Evolutionary conservation across 2,797 vertebrate species (phyloP).

Genomic region (Enteromius treurensis): DNA sequence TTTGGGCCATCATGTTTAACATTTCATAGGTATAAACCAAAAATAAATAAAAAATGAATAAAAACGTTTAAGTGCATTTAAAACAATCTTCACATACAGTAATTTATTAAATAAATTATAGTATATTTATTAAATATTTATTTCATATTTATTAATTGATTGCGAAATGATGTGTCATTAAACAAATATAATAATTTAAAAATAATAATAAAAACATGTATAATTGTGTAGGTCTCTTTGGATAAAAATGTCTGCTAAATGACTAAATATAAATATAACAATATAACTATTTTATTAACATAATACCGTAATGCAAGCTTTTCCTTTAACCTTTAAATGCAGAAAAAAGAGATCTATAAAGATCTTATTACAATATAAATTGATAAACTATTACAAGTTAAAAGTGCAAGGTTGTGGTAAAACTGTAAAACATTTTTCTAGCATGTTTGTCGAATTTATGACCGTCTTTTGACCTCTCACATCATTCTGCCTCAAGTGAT

Average conservation of each 20-base stretch:
- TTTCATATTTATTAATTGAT: background rate
- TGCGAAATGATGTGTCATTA: background rate
- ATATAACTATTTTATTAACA: background rate
- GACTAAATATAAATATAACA: too few relatives aligned
- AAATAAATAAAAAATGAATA: too few relatives aligned
- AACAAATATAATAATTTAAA: background rate
- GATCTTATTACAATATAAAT: background rate
- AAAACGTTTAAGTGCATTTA: too few relatives aligned
- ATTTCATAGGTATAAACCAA: too few relatives aligned
- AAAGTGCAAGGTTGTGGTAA: background rate
- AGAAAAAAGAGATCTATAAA: background rate
- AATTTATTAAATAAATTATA: background rate
- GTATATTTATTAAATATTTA: background rate
- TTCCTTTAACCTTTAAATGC: background rate
- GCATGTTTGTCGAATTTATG: conserved; percentile 14
- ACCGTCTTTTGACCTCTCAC: conserved; percentile 43
- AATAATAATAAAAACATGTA: background rate
- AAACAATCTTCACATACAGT: background rate
- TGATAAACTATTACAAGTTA: background rate
- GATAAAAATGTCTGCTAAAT: too few relatives aligned
- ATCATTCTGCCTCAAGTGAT: conserved; percentile 23
- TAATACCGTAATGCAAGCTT: background rate
- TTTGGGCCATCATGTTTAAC: too few relatives aligned
- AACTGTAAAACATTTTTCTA: background rate
- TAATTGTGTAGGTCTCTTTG: background rate